Evolutionary conservation across 2,113 vertebrate species (phyloP).

Genomic region (Propithecus coquereli): DNA sequence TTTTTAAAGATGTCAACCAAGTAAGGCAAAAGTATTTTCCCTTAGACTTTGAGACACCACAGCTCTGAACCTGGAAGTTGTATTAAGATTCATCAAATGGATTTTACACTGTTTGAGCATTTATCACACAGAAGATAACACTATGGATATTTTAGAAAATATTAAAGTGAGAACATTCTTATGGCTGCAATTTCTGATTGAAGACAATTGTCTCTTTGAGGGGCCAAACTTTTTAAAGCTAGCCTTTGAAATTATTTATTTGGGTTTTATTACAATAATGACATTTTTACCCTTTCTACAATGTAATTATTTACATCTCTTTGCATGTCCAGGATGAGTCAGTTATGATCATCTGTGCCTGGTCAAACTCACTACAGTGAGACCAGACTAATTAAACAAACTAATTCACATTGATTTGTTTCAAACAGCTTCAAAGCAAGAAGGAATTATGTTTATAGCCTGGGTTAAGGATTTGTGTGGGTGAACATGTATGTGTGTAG

Average conservation of each 20-base stretch:
- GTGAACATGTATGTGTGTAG: background rate
- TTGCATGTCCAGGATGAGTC: background rate
- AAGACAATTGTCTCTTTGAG: background rate
- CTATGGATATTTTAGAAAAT: background rate
- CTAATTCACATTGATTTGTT: constrained; percentile 35
- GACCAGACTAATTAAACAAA: constrained; percentile 41
- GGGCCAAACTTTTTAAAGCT: background rate
- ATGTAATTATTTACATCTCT: constrained; percentile 30
- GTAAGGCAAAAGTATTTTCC: constrained; percentile 8
- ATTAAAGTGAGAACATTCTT: background rate
- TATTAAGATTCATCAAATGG: background rate
- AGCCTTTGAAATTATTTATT: background rate
- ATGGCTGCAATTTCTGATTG: background rate
- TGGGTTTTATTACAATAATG: constrained; percentile 23
- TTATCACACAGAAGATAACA: background rate
- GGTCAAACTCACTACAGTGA: constrained; percentile 2
- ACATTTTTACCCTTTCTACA: background rate
- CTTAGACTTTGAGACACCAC: constrained; percentile 13
- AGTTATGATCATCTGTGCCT: background rate
- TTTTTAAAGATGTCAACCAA: constrained; percentile 13
- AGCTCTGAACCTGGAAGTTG: background rate
- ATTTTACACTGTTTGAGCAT: background rate
- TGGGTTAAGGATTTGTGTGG: background rate
- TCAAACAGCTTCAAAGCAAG: background rate
- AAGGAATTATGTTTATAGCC: background rate